phyloP scores from a whole-genome alignment of 2,113 vertebrate species.

The Tenebrosternarchus preto region DNA sequence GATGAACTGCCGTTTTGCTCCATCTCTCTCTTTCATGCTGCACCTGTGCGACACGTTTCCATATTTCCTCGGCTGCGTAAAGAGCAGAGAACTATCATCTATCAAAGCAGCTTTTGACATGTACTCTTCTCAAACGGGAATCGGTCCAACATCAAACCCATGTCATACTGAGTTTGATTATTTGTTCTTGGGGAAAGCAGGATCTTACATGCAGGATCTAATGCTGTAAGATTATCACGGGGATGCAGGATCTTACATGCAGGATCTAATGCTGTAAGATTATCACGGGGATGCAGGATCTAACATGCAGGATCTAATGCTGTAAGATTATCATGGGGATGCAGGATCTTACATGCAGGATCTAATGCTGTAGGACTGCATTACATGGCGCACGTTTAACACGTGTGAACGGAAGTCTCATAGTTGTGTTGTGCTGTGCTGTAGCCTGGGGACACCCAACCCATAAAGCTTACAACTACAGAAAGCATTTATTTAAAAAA shows the following conservation, averaged over 20 bases:
- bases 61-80: conserved; percentile 20
- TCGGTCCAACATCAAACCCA: conserved; percentile 46
- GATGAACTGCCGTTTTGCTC: background rate
- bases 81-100: background rate
- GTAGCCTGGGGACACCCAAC: conserved; percentile 64
- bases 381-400: too few species aligned
- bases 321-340: conserved; percentile 46
- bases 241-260: conserved; percentile 29
- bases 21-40: conserved; percentile 14
- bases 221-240: conserved; percentile 56
- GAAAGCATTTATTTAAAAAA: conserved; percentile 63
- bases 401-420: too few species aligned
- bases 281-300: conserved; percentile 45
- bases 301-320: background rate
- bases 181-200: conserved; percentile 30
- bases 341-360: conserved; percentile 32
- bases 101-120: conserved; percentile 24
- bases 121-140: background rate
- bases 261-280: conserved; percentile 35
- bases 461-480: conserved; percentile 57
- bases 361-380: conserved; percentile 36
- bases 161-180: background rate
- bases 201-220: conserved; percentile 49
- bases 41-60: background rate
- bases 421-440: conserved; percentile 58